phyloP scores from a whole-genome alignment of 2,888 invertebrate species.

The Spicauda simplicius region DNA sequence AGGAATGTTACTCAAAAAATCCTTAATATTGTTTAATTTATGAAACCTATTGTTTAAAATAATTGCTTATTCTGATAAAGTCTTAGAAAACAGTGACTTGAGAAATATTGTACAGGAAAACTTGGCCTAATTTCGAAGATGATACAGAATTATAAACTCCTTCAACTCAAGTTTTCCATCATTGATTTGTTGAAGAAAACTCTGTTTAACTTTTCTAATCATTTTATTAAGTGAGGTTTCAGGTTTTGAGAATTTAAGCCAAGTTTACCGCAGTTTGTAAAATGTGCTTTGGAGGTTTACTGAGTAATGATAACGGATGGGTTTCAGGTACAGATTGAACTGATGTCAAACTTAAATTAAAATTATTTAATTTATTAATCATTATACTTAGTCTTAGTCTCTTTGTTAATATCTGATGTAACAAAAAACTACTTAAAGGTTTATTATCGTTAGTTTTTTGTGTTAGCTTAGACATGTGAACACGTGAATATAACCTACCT shows the following conservation, averaged over 20 bases:
- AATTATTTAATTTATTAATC: neutral
- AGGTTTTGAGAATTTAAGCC: constrained; percentile 33
- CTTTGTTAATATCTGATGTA: too few relatives aligned
- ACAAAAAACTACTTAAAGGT: too few relatives aligned
- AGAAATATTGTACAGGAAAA: constrained; percentile 10
- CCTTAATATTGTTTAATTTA: neutral
- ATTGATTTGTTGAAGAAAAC: constrained; percentile 37
- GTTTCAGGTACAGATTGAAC: constrained; percentile 9
- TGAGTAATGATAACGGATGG: constrained; percentile 31
- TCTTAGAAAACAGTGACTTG: neutral
- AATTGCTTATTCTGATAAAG: neutral
- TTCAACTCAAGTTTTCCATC: constrained; percentile 27
- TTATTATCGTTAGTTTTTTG: too few relatives aligned
- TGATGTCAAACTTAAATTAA: constrained; percentile 13
- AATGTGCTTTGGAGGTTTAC: constrained; percentile 28
- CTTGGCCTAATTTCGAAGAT: constrained; percentile 23
- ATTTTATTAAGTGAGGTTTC: constrained; percentile 28
- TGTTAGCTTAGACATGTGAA: too few relatives aligned
- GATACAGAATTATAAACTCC: constrained; percentile 34
- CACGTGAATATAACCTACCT: too few relatives aligned
- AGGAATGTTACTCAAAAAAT: too few relatives aligned
- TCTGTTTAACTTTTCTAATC: constrained; percentile 37
- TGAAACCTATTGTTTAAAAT: neutral
- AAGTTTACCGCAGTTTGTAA: constrained; percentile 35
- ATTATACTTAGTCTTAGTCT: too few relatives aligned